Conservation (phyloP, 2,888 invertebrate species). For the Apoderus coryli region DNA sequence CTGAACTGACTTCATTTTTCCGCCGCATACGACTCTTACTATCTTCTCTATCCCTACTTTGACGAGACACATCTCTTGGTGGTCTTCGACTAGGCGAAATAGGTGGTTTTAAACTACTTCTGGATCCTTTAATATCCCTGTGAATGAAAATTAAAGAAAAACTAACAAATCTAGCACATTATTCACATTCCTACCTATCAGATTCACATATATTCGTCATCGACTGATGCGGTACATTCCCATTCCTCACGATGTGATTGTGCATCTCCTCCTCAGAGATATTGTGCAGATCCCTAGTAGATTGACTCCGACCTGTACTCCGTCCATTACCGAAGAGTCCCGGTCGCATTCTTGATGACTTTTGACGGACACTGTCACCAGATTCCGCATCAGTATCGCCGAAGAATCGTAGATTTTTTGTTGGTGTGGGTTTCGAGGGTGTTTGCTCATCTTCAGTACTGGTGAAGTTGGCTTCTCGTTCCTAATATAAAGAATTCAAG, state of each 20-base stretch:
- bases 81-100: constrained; percentile 27
- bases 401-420: constrained; percentile 67
- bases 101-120: constrained; percentile 29
- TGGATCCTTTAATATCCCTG: constrained; percentile 24
- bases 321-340: constrained; percentile 10
- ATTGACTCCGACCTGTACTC: constrained; percentile 25
- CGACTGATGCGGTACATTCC: constrained; percentile 26
- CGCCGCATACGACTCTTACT: constrained; percentile 23
- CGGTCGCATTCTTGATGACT: constrained; percentile 17
- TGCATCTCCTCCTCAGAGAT: constrained; percentile 34
- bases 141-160: constrained; percentile 9
- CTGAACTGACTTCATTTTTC: constrained; percentile 38
- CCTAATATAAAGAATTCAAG: constrained; percentile 29
- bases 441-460: constrained; percentile 35
- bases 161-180: too few species aligned
- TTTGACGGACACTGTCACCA: constrained; percentile 37
- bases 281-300: constrained; percentile 39
- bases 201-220: constrained; percentile 26
- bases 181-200: constrained; percentile 11
- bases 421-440: constrained; percentile 32
- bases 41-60: constrained; percentile 31
- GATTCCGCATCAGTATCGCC: constrained; percentile 73
- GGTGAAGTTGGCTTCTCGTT: constrained; percentile 33
- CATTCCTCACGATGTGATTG: constrained; percentile 4
- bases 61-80: constrained; percentile 15